Evolutionary conservation across 1,140 invertebrate species (phyloP), one percentile per base, ranked within the genome.

Genomic region (Tenebrio molitor): DNA sequence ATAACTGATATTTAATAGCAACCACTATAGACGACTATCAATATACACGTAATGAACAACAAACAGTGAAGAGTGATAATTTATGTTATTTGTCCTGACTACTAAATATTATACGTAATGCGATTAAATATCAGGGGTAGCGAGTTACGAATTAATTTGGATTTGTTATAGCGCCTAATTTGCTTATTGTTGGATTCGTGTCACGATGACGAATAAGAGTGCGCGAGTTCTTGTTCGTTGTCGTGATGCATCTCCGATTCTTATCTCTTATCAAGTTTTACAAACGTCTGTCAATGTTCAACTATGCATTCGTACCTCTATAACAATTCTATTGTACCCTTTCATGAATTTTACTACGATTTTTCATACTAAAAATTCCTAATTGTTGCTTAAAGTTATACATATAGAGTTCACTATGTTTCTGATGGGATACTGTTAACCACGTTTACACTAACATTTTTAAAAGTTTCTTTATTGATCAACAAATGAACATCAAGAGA

Each of bases 401-500:
- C 29, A 58, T 23, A 58, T 58, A 58, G 23, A 10, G 17, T 16
- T 58, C 50, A 58, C 50, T 58, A 58, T 58, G 23, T 58, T 58
- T 23, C 50, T 58, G 50, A 58, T 1, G 44, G 44, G 23, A 58
- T 58, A 25, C 50, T 58, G 50, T 58, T 58, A 50, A 58, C 19
- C 50, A 58, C 50, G 50, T 58, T 58, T 58, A 58, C 50, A 58
- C 50, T 29, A 58, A 58, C 17, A 58, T 58, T 58, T 58, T 58
- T n/a, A 6, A 58, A 58, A 25, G 14, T 58, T 58, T 29, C 23
- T 58, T 58, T 58, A 58, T 14, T 58, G 50, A 58, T 58, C 50
- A 58, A 58, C 50, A 58, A 58, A 66, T 41, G 64, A 66, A 66
- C 64, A 66, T 66, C 64, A 66, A 66, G 64, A 66, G 64, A 66